phyloP scores from a whole-genome alignment of 2,797 vertebrate species.

The Erithacus rubecula region DNA sequence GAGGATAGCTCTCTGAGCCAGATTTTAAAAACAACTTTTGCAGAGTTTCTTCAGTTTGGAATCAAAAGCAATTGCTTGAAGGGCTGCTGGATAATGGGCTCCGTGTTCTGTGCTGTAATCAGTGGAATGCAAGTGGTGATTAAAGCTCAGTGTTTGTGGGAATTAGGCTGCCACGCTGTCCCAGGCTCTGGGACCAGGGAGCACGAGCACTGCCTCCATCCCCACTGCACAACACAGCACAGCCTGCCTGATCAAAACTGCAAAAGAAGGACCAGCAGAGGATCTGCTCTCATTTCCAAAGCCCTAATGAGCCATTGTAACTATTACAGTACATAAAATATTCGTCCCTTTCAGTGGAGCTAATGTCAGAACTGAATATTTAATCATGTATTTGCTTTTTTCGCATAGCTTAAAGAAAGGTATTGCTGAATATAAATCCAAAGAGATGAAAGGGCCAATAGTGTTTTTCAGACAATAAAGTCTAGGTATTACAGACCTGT shows the following conservation, averaged over 20 bases:
- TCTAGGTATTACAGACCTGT: neutral
- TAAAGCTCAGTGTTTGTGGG: neutral
- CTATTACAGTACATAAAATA: conserved; percentile 13
- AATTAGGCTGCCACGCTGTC: neutral
- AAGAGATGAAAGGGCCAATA: neutral
- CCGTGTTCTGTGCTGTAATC: neutral
- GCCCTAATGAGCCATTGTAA: neutral
- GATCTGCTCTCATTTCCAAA: neutral
- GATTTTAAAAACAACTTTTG: neutral
- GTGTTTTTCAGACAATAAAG: neutral
- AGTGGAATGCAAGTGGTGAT: neutral
- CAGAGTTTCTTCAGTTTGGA: neutral
- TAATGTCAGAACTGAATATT: conserved; percentile 25
- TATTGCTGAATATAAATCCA: neutral
- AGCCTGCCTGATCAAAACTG: neutral
- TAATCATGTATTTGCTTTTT: conserved; percentile 14
- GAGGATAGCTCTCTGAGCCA: neutral
- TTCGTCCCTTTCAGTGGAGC: neutral
- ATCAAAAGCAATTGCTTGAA: neutral
- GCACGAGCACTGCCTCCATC: neutral
- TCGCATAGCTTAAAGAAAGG: neutral
- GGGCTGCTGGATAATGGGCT: neutral
- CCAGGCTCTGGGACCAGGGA: neutral
- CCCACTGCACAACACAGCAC: neutral
- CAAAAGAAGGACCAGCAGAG: neutral